Conservation (phyloP, 2,888 invertebrate genomes). For the Rhaphigaster nebulosa region DNA sequence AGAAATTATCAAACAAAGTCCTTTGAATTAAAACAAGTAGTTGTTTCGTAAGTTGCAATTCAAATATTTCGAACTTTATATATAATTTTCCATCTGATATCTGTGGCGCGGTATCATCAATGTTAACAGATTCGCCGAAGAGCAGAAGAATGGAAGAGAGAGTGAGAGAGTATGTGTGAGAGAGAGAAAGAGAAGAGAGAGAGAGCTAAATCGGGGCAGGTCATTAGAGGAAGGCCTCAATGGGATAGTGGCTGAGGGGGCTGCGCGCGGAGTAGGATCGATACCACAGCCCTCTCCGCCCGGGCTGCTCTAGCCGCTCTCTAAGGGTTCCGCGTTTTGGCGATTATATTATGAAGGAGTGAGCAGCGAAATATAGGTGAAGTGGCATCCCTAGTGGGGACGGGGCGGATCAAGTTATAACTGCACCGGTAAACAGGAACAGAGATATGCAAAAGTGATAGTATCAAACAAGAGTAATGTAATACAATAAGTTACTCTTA, state of each 20-base stretch:
- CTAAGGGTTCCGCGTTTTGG: not conserved
- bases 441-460: not conserved
- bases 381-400: conserved; percentile 5
- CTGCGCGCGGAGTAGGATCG: conserved; percentile 3
- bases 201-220: conserved; percentile 2
- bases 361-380: not conserved
- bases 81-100: not conserved
- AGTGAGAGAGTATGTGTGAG: not conserved
- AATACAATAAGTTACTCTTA: too few species aligned
- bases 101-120: not conserved
- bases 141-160: conserved; percentile 23
- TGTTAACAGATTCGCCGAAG: not conserved
- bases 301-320: not conserved
- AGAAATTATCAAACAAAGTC: too few species aligned
- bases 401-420: not conserved
- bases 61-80: not conserved
- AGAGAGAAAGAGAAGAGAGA: conserved; percentile 1
- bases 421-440: not conserved
- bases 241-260: conserved; percentile 9
- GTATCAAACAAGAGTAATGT: too few species aligned
- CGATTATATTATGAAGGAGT: not conserved
- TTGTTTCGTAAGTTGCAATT: not conserved
- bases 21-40: too few species aligned
- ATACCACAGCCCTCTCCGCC: conserved; percentile 41
- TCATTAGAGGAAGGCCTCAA: conserved; percentile 39